Percentiles rank a stretch among this genome's conserved stretches.
Conservation (phyloP, 2,797 vertebrate genomes). For the Tragelaphus eurycerus region DNA sequence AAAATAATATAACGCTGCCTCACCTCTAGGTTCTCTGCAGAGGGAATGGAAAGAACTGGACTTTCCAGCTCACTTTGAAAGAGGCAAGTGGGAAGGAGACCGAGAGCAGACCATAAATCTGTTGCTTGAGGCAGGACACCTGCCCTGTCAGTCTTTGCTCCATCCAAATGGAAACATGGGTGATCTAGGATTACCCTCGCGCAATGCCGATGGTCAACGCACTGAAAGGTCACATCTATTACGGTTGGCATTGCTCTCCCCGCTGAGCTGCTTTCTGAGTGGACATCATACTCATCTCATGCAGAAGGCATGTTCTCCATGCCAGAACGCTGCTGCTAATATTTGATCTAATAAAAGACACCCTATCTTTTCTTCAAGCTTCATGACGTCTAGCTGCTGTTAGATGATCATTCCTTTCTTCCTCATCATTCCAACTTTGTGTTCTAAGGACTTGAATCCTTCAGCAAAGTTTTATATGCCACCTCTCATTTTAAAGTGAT, state of each 20-base stretch:
- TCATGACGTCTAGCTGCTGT: neutral
- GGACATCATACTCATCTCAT: conserved; percentile 69
- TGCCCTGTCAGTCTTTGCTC: conserved; percentile 81
- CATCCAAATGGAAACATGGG: conserved; percentile 72
- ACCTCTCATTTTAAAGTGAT: neutral
- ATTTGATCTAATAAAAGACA: conserved; percentile 73
- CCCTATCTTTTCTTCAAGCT: conserved; percentile 49
- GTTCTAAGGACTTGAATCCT: neutral
- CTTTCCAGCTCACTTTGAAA: conserved; percentile 54
- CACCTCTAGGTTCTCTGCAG: neutral
- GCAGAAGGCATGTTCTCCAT: conserved; percentile 74
- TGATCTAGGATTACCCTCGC: conserved; percentile 80
- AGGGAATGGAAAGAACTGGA: conserved; percentile 1
- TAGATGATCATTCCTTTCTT: conserved; percentile 41
- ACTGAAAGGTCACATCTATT: conserved; percentile 82
- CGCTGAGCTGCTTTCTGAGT: conserved; percentile 73
- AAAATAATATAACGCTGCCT: neutral
- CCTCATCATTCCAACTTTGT: neutral
- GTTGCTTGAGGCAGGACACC: conserved; percentile 76
- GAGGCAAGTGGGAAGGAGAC: conserved; percentile 51
- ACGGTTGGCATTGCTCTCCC: conserved; percentile 67
- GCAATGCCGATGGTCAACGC: conserved; percentile 60
- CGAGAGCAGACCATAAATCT: conserved; percentile 69
- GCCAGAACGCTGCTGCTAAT: conserved; percentile 72
- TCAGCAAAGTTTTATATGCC: neutral